Evolutionary conservation across 2,113 vertebrate genomes (phyloP).

Genomic region (Poecile atricapillus): DNA sequence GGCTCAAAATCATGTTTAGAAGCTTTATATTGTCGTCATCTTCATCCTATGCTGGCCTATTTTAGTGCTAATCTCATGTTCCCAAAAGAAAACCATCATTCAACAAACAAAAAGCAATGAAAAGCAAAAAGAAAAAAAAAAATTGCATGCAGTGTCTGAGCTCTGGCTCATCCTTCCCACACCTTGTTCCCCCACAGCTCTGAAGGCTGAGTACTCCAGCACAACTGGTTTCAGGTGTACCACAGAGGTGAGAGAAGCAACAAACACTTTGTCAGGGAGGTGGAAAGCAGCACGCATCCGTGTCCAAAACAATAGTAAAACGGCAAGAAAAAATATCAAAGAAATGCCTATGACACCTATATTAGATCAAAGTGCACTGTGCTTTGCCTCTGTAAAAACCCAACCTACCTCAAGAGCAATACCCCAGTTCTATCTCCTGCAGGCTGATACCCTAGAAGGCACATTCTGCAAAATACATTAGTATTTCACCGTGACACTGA

Average conservation of each 20-base stretch:
- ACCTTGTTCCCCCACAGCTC: background rate
- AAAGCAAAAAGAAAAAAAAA: background rate
- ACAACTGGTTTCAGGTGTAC: background rate
- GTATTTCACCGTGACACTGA: background rate
- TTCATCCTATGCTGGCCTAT: conserved; percentile 17
- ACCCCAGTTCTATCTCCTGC: background rate
- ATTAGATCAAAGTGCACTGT: background rate
- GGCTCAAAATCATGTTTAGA: background rate
- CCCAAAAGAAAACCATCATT: background rate
- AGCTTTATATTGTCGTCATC: background rate
- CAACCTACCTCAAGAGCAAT: background rate
- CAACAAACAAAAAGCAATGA: background rate
- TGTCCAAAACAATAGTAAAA: background rate
- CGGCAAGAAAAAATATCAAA: background rate
- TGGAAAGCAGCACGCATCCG: background rate
- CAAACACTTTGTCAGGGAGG: background rate
- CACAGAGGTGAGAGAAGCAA: background rate
- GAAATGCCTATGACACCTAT: background rate
- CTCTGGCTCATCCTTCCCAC: background rate
- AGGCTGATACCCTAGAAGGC: background rate
- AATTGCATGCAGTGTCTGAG: no score
- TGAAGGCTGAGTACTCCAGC: background rate
- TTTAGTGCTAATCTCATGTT: background rate
- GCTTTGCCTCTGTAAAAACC: background rate
- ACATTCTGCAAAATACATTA: background rate